Percentiles rank a stretch among this genome's conserved stretches.
Evolutionary conservation across 1,140 invertebrate species (phyloP).

Genomic region (Caerostris darwini): DNA sequence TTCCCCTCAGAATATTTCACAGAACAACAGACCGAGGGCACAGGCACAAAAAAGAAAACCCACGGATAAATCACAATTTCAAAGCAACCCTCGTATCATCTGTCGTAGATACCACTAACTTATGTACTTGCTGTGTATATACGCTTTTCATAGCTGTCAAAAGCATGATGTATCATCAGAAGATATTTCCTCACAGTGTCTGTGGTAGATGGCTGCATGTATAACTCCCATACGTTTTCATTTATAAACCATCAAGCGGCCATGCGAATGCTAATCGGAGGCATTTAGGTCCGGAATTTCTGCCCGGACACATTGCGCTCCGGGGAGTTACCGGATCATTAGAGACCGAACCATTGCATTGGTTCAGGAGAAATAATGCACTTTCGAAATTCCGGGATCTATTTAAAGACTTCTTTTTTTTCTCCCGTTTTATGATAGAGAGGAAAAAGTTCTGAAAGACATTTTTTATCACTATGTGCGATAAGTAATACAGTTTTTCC

Average conservation of each 20-base stretch:
- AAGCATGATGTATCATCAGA: conserved; percentile 30
- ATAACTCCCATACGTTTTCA: conserved; percentile 58
- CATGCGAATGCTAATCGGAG: conserved; percentile 66
- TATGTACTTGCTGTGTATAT: conserved; percentile 7
- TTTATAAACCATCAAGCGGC: conserved; percentile 67
- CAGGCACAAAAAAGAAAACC: not conserved
- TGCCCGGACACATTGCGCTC: conserved; percentile 50
- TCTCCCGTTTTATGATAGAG: not conserved
- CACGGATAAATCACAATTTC: conserved; percentile 14
- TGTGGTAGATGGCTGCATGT: not conserved
- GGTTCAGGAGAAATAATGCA: conserved; percentile 23
- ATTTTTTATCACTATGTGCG: not conserved
- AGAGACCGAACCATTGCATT: conserved; percentile 2
- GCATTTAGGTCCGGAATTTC: conserved; percentile 52
- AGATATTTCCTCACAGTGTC: not conserved
- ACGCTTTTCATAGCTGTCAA: conserved; percentile 39
- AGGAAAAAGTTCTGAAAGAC: conserved; percentile 1
- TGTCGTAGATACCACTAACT: not conserved
- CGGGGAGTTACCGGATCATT: conserved; percentile 61
- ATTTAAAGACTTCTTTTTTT: conserved; percentile 11
- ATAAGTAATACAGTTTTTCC: conserved; percentile 21
- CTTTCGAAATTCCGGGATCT: conserved; percentile 40
- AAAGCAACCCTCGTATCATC: not conserved
- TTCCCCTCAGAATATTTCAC: not conserved
- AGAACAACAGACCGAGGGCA: not conserved